These are phyloP conservation scores for Latrodectus hesperus DNA, from an alignment of 2,888 invertebrate genomes.

Conservation along the genomic window DNA sequence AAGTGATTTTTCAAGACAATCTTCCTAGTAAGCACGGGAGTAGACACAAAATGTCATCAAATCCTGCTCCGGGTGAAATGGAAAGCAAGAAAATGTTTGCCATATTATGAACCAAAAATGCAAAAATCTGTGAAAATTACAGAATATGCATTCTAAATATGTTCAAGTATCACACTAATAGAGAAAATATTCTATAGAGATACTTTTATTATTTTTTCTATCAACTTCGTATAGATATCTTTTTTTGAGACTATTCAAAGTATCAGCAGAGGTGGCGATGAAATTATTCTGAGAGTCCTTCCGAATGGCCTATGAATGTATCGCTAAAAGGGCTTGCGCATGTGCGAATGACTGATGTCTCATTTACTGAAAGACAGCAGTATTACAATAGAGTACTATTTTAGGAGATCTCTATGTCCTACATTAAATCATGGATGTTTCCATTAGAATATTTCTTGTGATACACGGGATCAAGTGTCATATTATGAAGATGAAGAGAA, in stretches of 20 bases:
- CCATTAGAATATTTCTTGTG: conserved; percentile 53
- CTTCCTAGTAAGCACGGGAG: neutral
- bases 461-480: conserved; percentile 63
- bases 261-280: no score
- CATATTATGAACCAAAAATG: neutral
- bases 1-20: conserved; percentile 21
- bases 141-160: no score
- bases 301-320: no score
- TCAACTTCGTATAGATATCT: no score
- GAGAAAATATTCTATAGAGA: neutral
- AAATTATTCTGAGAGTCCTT: no score
- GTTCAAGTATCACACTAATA: neutral
- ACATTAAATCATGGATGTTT: conserved; percentile 36
- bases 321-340: no score
- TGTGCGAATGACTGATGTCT: no score
- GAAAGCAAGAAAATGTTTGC: neutral
- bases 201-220: neutral
- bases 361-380: no score
- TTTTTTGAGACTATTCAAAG: no score
- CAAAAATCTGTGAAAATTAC: no score
- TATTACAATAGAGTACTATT: no score
- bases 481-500: conserved; percentile 12
- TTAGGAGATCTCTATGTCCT: no score
- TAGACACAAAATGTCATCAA: neutral
- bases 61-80: neutral